Base-by-base conservation (phyloP, 1,140 invertebrate genomes). In the Metaphire vulgaris region DNA sequence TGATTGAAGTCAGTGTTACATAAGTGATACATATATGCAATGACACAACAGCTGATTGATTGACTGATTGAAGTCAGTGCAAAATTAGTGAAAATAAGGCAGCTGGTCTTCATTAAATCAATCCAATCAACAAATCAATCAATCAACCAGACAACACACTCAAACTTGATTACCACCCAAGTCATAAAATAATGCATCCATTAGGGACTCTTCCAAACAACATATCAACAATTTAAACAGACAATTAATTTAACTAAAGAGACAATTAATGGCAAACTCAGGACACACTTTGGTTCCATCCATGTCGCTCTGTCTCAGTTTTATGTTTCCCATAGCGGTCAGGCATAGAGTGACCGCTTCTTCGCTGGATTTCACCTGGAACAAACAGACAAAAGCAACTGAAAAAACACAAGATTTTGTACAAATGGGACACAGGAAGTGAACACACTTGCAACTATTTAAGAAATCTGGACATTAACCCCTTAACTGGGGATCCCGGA, bases 341-440 rank as follows among this genome's bases (percentile, higher is more conserved):
- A 94, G 92, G 83, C 92, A 93, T 1, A 96, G 87, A 76, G 94
- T 90, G 28, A 92, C 87, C 0, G 96, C 95, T 86, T 97, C 93
- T 82, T 91, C 90, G 84, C 91, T 94, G 69, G 88, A 89, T 85
- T 96, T 95, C 0, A 98, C 81, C 83, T 83, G 75, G 2, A 73
- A 79, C 2, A 34, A 28, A 14, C 32, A 68, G 30, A 33, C 32
- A 56, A 21, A n/a, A 33, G 31, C 12, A 26, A 69, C 26, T 33
- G n/a, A 1, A 72, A 1, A 34, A 15, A 14, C 16, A 26, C 14
- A 33, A 1, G 2, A 34, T 73, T 34, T 28, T 1, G 1, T 28
- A 34, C 28, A 1, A 32, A n/a, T 73, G 28, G 72, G 28, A 1
- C 30, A 32, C 69, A 71, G 1, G 15, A 0, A 26, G 31, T 2